phyloP scores from a whole-genome alignment of 2,797 vertebrate genomes.

The Schizopygopsis malacanthus region DNA sequence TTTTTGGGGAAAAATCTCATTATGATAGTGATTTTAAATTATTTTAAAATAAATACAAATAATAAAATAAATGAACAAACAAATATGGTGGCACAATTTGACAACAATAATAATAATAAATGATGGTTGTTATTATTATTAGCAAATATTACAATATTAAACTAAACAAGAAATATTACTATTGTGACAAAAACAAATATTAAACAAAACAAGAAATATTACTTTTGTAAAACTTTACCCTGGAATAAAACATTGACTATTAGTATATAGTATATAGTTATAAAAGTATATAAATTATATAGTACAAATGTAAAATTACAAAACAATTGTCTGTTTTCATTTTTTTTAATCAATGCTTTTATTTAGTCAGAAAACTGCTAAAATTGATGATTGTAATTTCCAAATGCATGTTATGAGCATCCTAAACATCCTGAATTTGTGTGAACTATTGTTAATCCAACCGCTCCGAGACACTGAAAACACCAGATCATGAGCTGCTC shows the following conservation, averaged over 20 bases:
- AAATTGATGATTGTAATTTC: background rate
- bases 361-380: too few species aligned
- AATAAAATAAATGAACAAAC: background rate
- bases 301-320: background rate
- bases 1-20: background rate
- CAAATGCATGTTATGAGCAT: background rate
- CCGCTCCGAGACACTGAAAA: background rate
- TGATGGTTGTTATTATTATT: background rate
- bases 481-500: background rate
- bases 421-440: background rate
- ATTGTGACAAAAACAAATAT: background rate
- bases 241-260: background rate
- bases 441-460: background rate
- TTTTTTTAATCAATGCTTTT: too few species aligned
- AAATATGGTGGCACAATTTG: background rate
- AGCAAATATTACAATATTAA: background rate
- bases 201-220: background rate
- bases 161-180: background rate
- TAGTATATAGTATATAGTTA: too few species aligned
- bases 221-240: background rate
- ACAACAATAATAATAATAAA: background rate
- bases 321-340: background rate
- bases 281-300: background rate
- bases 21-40: background rate
- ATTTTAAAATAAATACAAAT: background rate